phyloP scores from a whole-genome alignment of 2,888 invertebrate species.

The Apamea crenata region DNA sequence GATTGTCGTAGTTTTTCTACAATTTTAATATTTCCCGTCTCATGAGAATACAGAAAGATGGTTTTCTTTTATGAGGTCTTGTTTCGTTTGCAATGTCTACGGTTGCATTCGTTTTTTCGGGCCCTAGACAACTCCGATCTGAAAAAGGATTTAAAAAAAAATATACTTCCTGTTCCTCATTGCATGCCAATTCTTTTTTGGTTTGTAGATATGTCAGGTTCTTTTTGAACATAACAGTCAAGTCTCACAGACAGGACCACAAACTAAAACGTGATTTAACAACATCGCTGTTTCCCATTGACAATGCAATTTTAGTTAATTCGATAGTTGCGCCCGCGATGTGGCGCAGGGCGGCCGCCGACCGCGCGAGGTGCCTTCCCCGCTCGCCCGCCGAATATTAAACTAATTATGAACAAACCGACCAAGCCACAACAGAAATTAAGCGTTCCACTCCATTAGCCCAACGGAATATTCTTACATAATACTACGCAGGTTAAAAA shows the following conservation, averaged over 20 bases:
- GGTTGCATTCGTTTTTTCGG: constrained; percentile 30
- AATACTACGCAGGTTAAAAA: constrained; percentile 32
- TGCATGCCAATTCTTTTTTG: neutral
- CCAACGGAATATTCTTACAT: constrained; percentile 67
- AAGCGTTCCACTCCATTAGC: constrained; percentile 82
- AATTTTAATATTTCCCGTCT: constrained; percentile 66
- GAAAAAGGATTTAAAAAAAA: neutral
- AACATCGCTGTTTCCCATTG: constrained; percentile 74
- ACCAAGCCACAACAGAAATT: constrained; percentile 79
- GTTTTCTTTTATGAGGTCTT: constrained; percentile 35
- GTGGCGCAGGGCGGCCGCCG: constrained; percentile 59
- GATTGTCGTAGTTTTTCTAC: constrained; percentile 73
- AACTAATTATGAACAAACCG: constrained; percentile 87
- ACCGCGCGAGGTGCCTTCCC: constrained; percentile 42
- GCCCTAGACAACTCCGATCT: neutral
- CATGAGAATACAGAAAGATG: constrained; percentile 39
- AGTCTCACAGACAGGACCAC: neutral
- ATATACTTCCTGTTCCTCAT: neutral
- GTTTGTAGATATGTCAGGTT: neutral
- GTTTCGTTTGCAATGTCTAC: constrained; percentile 43
- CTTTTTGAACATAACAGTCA: neutral
- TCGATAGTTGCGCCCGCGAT: constrained; percentile 75
- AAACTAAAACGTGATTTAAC: constrained; percentile 47
- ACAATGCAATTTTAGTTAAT: constrained; percentile 89
- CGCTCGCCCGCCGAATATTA: constrained; percentile 77